Base-by-base conservation (phyloP, 2,797 vertebrate genomes). In the Eremophila alpestris region DNA sequence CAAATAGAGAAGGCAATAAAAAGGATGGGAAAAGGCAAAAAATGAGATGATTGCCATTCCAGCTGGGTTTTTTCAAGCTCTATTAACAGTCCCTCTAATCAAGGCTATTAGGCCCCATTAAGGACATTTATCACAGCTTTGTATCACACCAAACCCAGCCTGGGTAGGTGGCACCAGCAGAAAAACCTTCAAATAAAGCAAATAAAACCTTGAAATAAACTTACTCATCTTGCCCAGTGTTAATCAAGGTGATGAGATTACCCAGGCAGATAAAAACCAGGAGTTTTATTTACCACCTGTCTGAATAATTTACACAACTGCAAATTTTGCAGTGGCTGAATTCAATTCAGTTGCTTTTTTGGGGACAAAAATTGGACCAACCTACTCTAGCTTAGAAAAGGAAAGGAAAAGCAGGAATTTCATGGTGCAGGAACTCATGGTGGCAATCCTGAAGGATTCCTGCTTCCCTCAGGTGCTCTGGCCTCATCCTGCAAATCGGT, bases 1-100 rank as follows among this genome's bases (percentile, higher is more conserved):
- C 91, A 87, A 90, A 91, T 10, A 83, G 55, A 65, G 41, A 19
- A 81, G 46, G 76, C 68, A 93, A 93, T 90, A 93, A 95, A 95
- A 96, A n/a, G 69, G 76, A 90, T 41, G 41, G 49, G 67, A 77
- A 93, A 95, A 91, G 41, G 63, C 30, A 94, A 77, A 77, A 95
- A 89, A 91, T 68, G 54, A 96, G 77, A 86, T 63, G 56, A 91
- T 32, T 91, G 83, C 73, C 56, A 43, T 64, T 81, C 41, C 54
- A 60, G 63, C 55, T 76, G 24, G 12, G 45, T 16, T 87, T 88
- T 83, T 83, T 52, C 80, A 77, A 78, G 88, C 78, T 78, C 75
- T 64, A 27, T 83, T 71, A 94, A 84, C n/a, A 83, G 76, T 32
- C 71, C 73, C 88, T 85, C 60, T 88, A 93, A 89, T 92, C 51